Base-by-base conservation (phyloP, 2,797 vertebrate species). In the Momotus momota region DNA sequence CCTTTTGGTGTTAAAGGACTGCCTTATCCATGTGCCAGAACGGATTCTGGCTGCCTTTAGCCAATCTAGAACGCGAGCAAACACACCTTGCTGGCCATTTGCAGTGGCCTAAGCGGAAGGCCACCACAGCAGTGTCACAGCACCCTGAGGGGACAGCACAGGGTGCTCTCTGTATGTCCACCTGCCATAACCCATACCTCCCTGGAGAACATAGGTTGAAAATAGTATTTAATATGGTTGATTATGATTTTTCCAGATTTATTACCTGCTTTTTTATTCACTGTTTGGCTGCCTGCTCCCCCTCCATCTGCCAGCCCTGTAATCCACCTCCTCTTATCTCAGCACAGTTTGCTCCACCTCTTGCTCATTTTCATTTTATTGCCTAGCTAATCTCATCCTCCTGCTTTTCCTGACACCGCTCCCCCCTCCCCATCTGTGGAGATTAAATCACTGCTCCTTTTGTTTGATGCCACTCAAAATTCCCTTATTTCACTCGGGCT, bases 311-410 rank as follows among this genome's bases (percentile, higher is more conserved):
- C 90, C 94, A 89, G 74, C 78, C 40, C 91, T 69, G 67, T 90
- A 95, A 96, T 94, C 94, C 79, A 78, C 90, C 86, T 90, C 81
- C 67, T 94, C 94, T 96, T 97, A 96, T 94, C 96, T 94, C 67
- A 8, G 90, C 81, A n/a, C 81, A 66, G 82, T 81, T 88, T 7
- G 8, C 90, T 92, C 86, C 94, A 96, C 94, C 96, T 95, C 95
- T 93, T 94, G 94, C 88, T 95, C 88, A 58, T 95, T 97, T 95
- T 92, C 64, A 65, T 95, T 96, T 97, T 96, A 96, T 94, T 95
- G 94, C 93, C 78, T 74, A 35, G 88, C 95, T 97, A 97, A 96
- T 96, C 96, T 97, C 96, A 80, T 90, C 81, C 80, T 96, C 93
- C 90, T 87, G 96, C 94, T 96, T 94, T 90, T 90, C 96, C 95